Evolutionary conservation across 2,888 invertebrate species (phyloP).

Genomic region (Sesia bembeciformis): DNA sequence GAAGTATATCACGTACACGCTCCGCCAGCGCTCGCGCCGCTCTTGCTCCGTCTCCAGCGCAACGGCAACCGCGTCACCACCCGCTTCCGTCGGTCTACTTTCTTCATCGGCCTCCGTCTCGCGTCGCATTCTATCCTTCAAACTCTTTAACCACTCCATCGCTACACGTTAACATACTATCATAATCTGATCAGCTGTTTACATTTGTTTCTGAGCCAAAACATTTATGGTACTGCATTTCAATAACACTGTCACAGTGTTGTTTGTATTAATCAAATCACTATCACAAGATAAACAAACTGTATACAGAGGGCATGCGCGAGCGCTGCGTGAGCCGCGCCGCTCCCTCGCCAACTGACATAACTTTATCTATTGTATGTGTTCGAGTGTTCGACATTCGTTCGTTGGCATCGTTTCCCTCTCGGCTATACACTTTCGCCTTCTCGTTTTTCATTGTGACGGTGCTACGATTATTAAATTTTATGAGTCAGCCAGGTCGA

Average conservation of each 20-base stretch:
- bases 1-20: slow-evolving; percentile 87
- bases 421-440: slow-evolving; percentile 3
- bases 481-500: too few relatives aligned
- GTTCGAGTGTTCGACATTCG: slow-evolving; percentile 8
- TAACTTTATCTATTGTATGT: slow-evolving; percentile 10
- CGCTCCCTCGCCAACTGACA: slow-evolving; percentile 5
- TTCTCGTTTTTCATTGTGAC: too few relatives aligned
- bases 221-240: neutral
- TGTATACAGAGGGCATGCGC: neutral
- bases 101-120: slow-evolving; percentile 9
- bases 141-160: slow-evolving; percentile 46
- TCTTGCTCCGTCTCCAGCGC: slow-evolving; percentile 79
- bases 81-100: slow-evolving; percentile 2
- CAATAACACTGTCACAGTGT: neutral
- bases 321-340: slow-evolving; percentile 9
- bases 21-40: slow-evolving; percentile 82
- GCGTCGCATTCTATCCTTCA: slow-evolving; percentile 15
- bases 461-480: too few relatives aligned
- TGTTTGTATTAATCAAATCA: neutral
- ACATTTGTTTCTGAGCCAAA: too few relatives aligned
- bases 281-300: neutral
- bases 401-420: slow-evolving; percentile 17
- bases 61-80: slow-evolving; percentile 2
- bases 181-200: too few relatives aligned
- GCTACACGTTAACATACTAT: too few relatives aligned